Percentiles rank a stretch among this genome's conserved stretches.
Conservation (phyloP, 2,797 vertebrate species). For the Microcaecilia unicolor region DNA sequence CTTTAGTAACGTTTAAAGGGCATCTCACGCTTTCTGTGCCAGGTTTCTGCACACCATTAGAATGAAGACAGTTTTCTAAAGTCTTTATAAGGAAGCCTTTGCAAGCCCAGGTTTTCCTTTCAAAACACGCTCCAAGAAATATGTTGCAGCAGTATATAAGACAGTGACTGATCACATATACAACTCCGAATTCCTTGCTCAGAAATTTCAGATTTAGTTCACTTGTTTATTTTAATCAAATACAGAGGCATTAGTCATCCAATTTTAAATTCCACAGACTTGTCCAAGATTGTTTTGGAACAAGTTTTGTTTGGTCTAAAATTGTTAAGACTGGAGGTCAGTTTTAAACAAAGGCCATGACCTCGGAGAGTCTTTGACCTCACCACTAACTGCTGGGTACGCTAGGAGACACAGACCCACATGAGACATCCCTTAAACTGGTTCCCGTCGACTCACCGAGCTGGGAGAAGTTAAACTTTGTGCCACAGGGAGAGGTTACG, state of each 20-base stretch:
- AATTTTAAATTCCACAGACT: background rate
- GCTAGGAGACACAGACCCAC: background rate
- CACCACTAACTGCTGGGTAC: no score
- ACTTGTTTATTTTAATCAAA: background rate
- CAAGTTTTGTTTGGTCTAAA: background rate
- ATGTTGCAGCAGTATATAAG: no score
- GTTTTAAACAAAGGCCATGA: background rate
- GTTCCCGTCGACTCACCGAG: conserved; percentile 62
- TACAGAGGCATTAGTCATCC: background rate
- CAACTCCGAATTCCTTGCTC: background rate
- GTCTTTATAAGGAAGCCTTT: no score
- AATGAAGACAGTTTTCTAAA: no score
- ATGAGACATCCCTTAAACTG: background rate
- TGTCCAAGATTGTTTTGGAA: background rate
- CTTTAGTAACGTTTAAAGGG: no score
- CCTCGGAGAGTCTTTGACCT: background rate
- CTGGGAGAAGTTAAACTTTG: conserved; percentile 89
- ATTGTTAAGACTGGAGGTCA: background rate
- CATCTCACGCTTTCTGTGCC: no score
- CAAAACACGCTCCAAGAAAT: no score
- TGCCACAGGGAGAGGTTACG: conserved; percentile 86
- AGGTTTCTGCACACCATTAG: no score
- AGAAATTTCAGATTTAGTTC: background rate
- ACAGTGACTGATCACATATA: no score
- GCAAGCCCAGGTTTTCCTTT: no score